Conservation (phyloP, 2,888 invertebrate species). For the Watsonalla cultraria region DNA sequence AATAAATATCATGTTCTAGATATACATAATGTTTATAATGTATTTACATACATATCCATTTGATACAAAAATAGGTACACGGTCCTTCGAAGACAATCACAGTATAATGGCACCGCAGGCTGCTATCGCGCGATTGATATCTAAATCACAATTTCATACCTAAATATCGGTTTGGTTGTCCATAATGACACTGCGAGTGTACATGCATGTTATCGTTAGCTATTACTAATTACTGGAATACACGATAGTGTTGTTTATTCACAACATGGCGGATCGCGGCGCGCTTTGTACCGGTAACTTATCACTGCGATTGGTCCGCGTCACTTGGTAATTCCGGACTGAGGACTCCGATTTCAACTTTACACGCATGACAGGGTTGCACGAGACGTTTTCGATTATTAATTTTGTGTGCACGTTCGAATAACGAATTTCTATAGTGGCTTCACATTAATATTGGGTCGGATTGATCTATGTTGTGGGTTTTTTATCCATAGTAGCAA, state of each 20-base stretch:
- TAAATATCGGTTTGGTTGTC: slow-evolving; percentile 53
- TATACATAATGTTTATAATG: slow-evolving; percentile 15
- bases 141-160: slow-evolving; percentile 51
- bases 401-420: too few relatives aligned
- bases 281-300: neutral
- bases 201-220: slow-evolving; percentile 47
- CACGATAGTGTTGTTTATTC: slow-evolving; percentile 56
- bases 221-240: slow-evolving; percentile 64
- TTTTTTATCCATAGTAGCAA: too few relatives aligned
- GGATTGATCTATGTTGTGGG: too few relatives aligned
- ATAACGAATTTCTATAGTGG: too few relatives aligned
- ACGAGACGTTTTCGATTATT: too few relatives aligned
- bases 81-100: slow-evolving; percentile 41
- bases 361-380: too few relatives aligned
- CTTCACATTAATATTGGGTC: too few relatives aligned
- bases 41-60: slow-evolving; percentile 15
- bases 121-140: slow-evolving; percentile 48
- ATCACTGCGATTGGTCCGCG: neutral
- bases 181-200: slow-evolving; percentile 50
- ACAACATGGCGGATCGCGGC: slow-evolving; percentile 27
- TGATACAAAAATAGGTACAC: slow-evolving; percentile 10
- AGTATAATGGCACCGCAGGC: slow-evolving; percentile 22
- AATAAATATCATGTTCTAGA: too few relatives aligned
- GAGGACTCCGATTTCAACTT: neutral
- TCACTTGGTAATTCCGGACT: neutral